Evolutionary conservation across 2,797 vertebrate genomes (phyloP).

Genomic region (Enteromius paludinosus): DNA sequence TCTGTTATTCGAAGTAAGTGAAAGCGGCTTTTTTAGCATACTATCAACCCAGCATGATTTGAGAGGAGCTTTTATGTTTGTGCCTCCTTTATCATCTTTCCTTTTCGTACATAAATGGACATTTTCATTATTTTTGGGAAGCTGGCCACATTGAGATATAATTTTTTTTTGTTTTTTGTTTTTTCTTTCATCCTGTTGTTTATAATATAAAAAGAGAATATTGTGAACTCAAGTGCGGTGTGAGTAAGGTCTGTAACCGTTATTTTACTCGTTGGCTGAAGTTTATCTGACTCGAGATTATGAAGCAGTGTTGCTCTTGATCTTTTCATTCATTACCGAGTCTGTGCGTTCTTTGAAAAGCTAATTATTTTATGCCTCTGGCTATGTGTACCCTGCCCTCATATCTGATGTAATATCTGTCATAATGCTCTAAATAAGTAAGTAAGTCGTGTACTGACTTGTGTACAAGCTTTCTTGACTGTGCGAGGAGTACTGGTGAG

Average conservation of each 20-base stretch:
- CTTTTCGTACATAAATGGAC: neutral
- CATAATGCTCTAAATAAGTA: conserved; percentile 12
- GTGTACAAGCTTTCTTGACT: neutral
- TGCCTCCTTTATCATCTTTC: conserved; percentile 13
- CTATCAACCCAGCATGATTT: conserved; percentile 8
- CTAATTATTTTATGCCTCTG: conserved; percentile 19
- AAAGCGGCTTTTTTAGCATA: conserved; percentile 47
- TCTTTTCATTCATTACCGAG: conserved; percentile 18
- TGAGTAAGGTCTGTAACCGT: conserved; percentile 13
- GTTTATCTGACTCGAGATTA: conserved; percentile 24
- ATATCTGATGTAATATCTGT: conserved; percentile 36
- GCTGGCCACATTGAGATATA: conserved; percentile 25
- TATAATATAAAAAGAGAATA: neutral
- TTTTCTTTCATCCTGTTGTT: conserved; percentile 26
- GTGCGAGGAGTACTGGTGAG: neutral
- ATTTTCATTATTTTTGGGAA: conserved; percentile 25
- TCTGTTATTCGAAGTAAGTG: conserved; percentile 25
- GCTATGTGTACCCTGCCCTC: neutral
- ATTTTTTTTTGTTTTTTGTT: too few species aligned
- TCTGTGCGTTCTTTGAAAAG: conserved; percentile 20
- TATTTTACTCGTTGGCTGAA: neutral
- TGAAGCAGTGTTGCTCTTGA: conserved; percentile 19
- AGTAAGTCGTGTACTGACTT: neutral
- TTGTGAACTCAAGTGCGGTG: neutral
- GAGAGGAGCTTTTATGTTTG: conserved; percentile 38